A percentile compares a stretch with the other conserved stretches of the same genome.
Conservation (phyloP, 1,140 invertebrate species). For the Patella vulgata region DNA sequence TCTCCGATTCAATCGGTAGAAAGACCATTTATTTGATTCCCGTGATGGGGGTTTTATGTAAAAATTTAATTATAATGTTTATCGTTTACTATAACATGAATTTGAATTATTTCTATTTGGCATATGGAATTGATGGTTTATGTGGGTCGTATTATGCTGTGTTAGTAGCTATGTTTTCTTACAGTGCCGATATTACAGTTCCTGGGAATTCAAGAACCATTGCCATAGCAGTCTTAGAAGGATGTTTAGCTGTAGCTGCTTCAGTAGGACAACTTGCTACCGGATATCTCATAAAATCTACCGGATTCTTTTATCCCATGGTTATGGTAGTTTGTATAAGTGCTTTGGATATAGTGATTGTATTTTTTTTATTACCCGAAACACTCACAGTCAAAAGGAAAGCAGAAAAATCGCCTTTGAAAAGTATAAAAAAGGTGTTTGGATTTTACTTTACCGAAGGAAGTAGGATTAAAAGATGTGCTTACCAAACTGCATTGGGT, state of each 20-base stretch:
- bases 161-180: constrained; percentile 1
- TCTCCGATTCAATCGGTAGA: constrained; percentile 1
- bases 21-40: constrained; percentile 9
- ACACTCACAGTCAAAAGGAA: background rate
- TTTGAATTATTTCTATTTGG: constrained; percentile 19
- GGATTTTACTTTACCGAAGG: constrained; percentile 1
- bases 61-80: background rate
- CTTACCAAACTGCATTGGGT: background rate
- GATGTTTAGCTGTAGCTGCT: background rate
- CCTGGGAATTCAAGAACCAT: constrained; percentile 1
- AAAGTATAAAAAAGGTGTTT: background rate
- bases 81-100: constrained; percentile 9
- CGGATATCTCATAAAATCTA: background rate
- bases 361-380: constrained; percentile 1
- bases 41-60: background rate
- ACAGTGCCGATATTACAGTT: constrained; percentile 21
- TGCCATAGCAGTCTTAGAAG: constrained; percentile 8
- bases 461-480: background rate
- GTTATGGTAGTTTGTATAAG: background rate
- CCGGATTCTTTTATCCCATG: constrained; percentile 9
- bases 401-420: background rate
- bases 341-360: background rate
- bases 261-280: background rate
- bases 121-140: constrained; percentile 15
- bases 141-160: constrained; percentile 15